Base-by-base conservation (phyloP, 2,797 vertebrate species). In the Mycteria americana region DNA sequence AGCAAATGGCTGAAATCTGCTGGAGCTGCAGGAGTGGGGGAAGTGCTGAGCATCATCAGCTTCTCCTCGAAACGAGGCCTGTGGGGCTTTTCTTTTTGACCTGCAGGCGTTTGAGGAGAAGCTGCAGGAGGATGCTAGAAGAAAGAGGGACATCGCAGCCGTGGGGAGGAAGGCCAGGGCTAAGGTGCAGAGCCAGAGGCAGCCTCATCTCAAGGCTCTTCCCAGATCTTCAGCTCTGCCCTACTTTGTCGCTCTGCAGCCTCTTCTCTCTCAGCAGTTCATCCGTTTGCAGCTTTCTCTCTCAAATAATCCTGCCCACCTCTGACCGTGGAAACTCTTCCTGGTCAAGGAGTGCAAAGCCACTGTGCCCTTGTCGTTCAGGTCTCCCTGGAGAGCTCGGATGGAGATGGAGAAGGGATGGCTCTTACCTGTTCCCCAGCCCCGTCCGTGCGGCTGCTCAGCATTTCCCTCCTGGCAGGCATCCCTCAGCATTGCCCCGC, bases 1-100 rank as follows among this genome's bases (percentile, higher is more conserved):
- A 67, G 84, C 54, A 89, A 92, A 81, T 31, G 56, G 72, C 43
- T 69, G 75, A 88, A 94, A 92, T 83, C 57, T 92, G 80, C 76
- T 69, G 72, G 93, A 95, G 64, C 78, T 54, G 73, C 57, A 35
- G 68, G 74, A 53, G 39, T 84, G 57, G 18, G 51, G 64, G 51
- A 70, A 46, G 37, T 35, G 62, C 86, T 57, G 51, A 94, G 65
- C 33, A 48, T 83, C 56, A 17, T 57, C 91, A 67, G 60, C 92
- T 80, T 69, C 91, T 89, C 31, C 74, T 89, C 0, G 0, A 77
- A 67, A 64, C 0, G 3, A 48, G 31, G 37, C 72, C 51, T 76
- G 28, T 37, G 53, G 24, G 63, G 51, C 54, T 94, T 83, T 56
- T 43, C 18, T 31, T 7, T 67, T 73, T 84, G 69, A 84, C 46